Percentiles rank a stretch among this genome's conserved stretches.
These are phyloP conservation scores for Vannuccia rotundouncinata DNA, from an alignment of 2,888 invertebrate genomes.

Conservation along the genomic window DNA sequence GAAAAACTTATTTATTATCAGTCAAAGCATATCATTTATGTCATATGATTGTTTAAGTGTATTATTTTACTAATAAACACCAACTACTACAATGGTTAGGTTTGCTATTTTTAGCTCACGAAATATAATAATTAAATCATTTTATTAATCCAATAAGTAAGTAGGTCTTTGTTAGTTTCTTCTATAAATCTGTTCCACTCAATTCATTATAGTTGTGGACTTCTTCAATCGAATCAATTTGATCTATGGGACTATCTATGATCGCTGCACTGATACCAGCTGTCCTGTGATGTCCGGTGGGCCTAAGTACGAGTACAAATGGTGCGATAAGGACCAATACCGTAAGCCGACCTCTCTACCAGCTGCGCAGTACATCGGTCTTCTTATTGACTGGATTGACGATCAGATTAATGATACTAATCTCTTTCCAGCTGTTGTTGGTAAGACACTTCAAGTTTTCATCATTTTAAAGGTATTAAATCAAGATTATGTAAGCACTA, in stretches of 20 bases:
- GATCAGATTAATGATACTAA: conserved; percentile 78
- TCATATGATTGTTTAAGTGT: too few species aligned
- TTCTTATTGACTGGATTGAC: conserved; percentile 86
- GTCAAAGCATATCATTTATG: too few species aligned
- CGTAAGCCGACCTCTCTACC: conserved; percentile 67
- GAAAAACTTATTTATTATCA: too few species aligned
- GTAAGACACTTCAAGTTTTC: conserved; percentile 53
- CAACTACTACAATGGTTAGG: too few species aligned
- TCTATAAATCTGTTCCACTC: too few species aligned
- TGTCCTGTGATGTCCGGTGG: conserved; percentile 88
- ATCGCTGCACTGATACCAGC: conserved; percentile 70
- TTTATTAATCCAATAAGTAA: too few species aligned
- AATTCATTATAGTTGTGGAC: conserved; percentile 77
- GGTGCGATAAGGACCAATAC: conserved; percentile 76
- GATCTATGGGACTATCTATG: conserved; percentile 77
- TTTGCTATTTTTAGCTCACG: too few species aligned
- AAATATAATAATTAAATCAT: too few species aligned
- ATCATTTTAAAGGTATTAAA: background rate
- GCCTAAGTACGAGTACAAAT: conserved; percentile 75
- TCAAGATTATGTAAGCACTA: background rate
- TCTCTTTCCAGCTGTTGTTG: conserved; percentile 73
- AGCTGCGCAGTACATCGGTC: conserved; percentile 72
- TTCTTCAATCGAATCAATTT: conserved; percentile 87
- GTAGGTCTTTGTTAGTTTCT: too few species aligned
- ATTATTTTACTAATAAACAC: too few species aligned